Evolutionary conservation across 1,140 invertebrate genomes (phyloP).

Genomic region (Hormaphis cornu): DNA sequence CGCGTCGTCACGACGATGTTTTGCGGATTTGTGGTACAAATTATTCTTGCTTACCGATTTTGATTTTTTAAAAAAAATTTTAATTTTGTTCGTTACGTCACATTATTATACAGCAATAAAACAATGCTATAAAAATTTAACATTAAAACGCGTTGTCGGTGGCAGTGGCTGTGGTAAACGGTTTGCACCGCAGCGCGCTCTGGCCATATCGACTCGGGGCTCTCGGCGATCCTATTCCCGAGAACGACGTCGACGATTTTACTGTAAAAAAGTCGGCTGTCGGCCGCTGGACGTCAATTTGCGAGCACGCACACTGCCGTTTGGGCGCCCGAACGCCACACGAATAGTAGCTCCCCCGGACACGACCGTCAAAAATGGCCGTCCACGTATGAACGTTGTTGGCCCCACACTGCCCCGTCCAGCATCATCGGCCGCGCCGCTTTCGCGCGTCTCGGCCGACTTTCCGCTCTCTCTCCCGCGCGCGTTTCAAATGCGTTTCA

Average conservation of each 20-base stretch:
- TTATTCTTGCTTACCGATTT: too few relatives aligned
- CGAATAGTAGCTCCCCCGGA: slow-evolving; percentile 6
- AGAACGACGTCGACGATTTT: slow-evolving; percentile 4
- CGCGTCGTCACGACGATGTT: too few relatives aligned
- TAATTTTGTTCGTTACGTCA: too few relatives aligned
- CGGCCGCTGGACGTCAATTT: neutral
- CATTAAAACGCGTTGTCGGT: too few relatives aligned
- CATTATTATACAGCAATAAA: too few relatives aligned
- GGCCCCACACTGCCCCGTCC: neutral
- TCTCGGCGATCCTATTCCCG: neutral
- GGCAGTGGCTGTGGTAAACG: neutral
- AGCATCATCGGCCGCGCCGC: neutral
- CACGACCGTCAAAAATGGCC: slow-evolving; percentile 27
- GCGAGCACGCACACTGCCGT: neutral
- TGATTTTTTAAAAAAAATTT: too few relatives aligned
- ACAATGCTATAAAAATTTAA: too few relatives aligned
- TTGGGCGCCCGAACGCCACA: neutral
- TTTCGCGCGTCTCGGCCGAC: neutral
- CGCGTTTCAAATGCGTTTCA: neutral
- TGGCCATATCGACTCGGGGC: neutral
- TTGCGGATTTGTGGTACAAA: too few relatives aligned
- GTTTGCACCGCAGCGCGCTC: slow-evolving; percentile 1
- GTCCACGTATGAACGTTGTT: neutral
- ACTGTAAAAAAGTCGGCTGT: slow-evolving; percentile 28
- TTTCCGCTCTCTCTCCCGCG: neutral